These are phyloP conservation scores for Syncerus caffer DNA, from an alignment of 2,797 vertebrate genomes.

Conservation along the genomic window DNA sequence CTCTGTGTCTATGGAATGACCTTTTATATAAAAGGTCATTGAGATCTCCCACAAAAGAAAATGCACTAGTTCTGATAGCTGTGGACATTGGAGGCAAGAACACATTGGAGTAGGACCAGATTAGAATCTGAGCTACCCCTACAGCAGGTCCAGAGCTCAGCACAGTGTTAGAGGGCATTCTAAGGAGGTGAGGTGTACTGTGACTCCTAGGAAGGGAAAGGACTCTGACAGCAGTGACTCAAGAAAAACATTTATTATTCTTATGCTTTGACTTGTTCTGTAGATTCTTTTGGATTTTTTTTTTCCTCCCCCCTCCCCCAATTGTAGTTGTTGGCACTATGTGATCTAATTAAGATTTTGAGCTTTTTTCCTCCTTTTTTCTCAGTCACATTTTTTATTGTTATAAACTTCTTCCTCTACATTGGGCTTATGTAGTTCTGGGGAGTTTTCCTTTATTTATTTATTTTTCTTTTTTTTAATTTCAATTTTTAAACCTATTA, in stretches of 20 bases:
- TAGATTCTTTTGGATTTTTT: not conserved
- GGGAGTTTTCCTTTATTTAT: not conserved
- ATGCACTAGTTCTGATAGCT: not conserved
- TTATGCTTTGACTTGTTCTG: not conserved
- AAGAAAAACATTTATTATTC: not conserved
- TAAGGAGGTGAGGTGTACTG: not conserved
- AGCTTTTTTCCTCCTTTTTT: not conserved
- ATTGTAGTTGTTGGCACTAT: not conserved
- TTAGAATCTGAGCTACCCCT: not conserved
- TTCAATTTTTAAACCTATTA: not conserved
- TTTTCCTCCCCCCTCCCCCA: fast-evolving
- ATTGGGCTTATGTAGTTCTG: not conserved
- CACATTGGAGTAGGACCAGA: not conserved
- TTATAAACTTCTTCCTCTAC: not conserved
- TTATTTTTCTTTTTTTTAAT: not conserved
- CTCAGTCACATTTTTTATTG: not conserved
- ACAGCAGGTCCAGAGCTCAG: not conserved
- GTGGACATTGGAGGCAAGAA: not conserved
- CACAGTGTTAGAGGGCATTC: not conserved
- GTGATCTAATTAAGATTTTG: not conserved
- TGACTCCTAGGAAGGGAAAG: not conserved
- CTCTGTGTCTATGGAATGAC: not conserved
- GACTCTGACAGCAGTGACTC: not conserved
- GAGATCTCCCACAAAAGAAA: not conserved
- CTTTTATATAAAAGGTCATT: not conserved